These are phyloP conservation scores for Stictonetta naevosa DNA, from an alignment of 2,113 vertebrate species.

Conservation along the genomic window DNA sequence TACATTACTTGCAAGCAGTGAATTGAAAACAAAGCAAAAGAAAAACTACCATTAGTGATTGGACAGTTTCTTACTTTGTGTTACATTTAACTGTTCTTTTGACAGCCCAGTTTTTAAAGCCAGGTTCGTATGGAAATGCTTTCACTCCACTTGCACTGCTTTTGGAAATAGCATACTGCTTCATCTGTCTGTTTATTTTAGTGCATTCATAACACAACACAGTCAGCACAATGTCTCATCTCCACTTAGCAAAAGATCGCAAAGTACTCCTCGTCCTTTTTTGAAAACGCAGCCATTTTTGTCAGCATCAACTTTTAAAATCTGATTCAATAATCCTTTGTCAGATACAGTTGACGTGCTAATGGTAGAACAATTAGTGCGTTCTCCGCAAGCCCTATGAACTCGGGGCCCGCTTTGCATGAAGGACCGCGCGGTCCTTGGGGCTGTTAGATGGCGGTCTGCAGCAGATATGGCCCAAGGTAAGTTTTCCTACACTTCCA, in stretches of 20 bases:
- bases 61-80: slow-evolving; percentile 99
- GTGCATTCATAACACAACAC: slow-evolving; percentile 91
- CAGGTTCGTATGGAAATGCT: slow-evolving; percentile 99
- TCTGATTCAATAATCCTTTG: not conserved
- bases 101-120: slow-evolving; percentile 99
- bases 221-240: slow-evolving; percentile 92
- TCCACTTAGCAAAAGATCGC: slow-evolving; percentile 66
- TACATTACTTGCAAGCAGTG: slow-evolving; percentile 88
- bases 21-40: slow-evolving; percentile 84
- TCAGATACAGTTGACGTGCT: not conserved
- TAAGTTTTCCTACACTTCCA: slow-evolving; percentile 2
- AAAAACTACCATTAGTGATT: slow-evolving; percentile 88
- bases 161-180: slow-evolving; percentile 98
- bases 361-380: not conserved
- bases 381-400: not conserved
- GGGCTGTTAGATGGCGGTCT: not conserved
- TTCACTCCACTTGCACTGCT: slow-evolving; percentile 99
- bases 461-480: not conserved
- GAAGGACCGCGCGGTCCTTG: not conserved
- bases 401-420: not conserved
- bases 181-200: slow-evolving; percentile 95
- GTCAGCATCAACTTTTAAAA: slow-evolving; percentile 56
- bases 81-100: slow-evolving; percentile 99
- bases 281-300: slow-evolving; percentile 69
- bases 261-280: slow-evolving; percentile 38